Evolutionary conservation across 2,113 vertebrate genomes (phyloP), one percentile per base, ranked within the genome.

Genomic region (Pelecanoides urinatrix): DNA sequence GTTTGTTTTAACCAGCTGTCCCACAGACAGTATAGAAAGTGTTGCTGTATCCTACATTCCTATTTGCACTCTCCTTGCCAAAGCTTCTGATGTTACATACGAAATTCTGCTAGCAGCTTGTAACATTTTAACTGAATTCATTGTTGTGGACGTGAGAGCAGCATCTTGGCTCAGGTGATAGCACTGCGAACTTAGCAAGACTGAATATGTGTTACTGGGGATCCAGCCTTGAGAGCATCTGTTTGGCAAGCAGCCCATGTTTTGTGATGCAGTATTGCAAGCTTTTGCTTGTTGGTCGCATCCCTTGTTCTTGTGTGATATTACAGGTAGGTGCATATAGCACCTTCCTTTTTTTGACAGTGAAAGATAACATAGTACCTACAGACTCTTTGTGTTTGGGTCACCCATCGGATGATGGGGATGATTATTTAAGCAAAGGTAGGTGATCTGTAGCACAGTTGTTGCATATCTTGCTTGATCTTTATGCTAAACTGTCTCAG

Each of bases 151-250:
- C 0, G 1, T 18, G 61, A 50, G 88, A 75, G 70, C 45, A 58
- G 70, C 38, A 21, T 42, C 82, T 88, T 78, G 79, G 86, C 67
- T 88, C 27, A 13, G 71, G 58, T n/a, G 45, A 26, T 22, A 68
- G 42, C 36, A 0, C 44, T 52, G 62, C 44, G 30, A 52, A 68
- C 62, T 86, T 86, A 55, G 66, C 44, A 20, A 26, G 32, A 10
- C 67, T 61, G 71, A 36, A 16, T 52, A 1, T 74, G 56, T 0
- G 0, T n/a, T 70, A 29, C n/a, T 50, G 58, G 53, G 52, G 38
- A 80, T 61, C 44, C 8, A 20, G 36, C 58, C 63, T 86, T 50
- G 61, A 58, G 66, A 71, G 42, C 36, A 17, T 81, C 70, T 62
- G 32, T 63, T 91, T 70, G 79, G 34, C 53, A 34, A 73, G 27